A percentile compares a stretch with the other conserved stretches of the same genome.
Evolutionary conservation across 1,140 invertebrate species (phyloP).

Genomic region (Daktulosphaira vitifoliae): DNA sequence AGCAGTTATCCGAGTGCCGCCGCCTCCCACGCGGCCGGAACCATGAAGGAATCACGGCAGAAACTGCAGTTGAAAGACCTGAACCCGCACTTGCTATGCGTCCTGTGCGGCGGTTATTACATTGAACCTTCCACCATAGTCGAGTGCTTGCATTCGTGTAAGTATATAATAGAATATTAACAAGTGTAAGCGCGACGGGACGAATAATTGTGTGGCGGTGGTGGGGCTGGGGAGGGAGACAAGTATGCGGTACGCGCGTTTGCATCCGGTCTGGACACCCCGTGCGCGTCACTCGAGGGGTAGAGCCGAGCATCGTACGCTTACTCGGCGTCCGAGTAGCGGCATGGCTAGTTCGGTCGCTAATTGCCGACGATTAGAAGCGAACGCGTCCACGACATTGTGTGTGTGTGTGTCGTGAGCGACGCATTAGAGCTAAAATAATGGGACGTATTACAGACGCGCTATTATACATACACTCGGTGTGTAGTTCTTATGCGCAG

Average conservation of each 20-base stretch:
- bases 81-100: conserved; percentile 61
- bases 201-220: too few relatives aligned
- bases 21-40: not conserved
- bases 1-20: not conserved
- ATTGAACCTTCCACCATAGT: conserved; percentile 91
- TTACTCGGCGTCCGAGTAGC: too few relatives aligned
- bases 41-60: not conserved
- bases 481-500: too few relatives aligned
- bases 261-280: too few relatives aligned
- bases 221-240: too few relatives aligned
- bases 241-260: too few relatives aligned
- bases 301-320: too few relatives aligned
- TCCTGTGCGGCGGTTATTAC: conserved; percentile 82
- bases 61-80: conserved; percentile 43
- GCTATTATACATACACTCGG: too few relatives aligned
- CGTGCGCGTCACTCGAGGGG: too few relatives aligned
- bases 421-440: conserved; percentile 5
- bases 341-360: not conserved
- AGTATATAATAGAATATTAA: conserved; percentile 44
- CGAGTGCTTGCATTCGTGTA: conserved; percentile 89
- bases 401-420: conserved; percentile 1
- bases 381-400: not conserved
- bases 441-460: too few relatives aligned
- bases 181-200: too few relatives aligned
- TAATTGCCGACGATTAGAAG: conserved; percentile 19